Conservation (phyloP, 2,797 vertebrate genomes). For the Pseudotriccus pelzelni region DNA sequence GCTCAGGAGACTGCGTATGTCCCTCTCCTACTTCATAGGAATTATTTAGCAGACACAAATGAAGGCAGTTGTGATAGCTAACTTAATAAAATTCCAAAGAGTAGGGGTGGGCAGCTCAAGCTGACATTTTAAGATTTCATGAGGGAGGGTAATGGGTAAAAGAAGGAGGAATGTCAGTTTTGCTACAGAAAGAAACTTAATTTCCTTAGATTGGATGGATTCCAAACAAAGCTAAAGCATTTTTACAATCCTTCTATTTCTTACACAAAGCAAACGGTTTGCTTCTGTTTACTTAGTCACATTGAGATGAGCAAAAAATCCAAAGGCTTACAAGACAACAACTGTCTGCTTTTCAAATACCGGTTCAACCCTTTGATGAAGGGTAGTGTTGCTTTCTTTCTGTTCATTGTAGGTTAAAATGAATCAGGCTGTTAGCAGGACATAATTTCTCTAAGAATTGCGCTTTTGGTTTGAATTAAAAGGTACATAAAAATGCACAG, state of each 20-base stretch:
- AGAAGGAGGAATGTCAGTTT: not conserved
- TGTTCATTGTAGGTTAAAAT: conserved; percentile 51
- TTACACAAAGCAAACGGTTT: conserved; percentile 35
- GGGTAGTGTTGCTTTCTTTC: conserved; percentile 42
- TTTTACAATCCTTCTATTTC: not conserved
- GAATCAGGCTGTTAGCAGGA: conserved; percentile 40
- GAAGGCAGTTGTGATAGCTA: conserved; percentile 15
- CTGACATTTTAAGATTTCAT: conserved; percentile 1
- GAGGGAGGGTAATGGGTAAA: not conserved
- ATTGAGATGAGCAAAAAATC: conserved; percentile 29
- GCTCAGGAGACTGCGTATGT: not conserved
- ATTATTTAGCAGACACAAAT: conserved; percentile 19
- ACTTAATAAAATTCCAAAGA: conserved; percentile 10
- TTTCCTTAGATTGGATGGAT: conserved; percentile 48
- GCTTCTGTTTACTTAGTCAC: conserved; percentile 49
- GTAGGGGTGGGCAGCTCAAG: not conserved
- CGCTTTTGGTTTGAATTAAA: not conserved
- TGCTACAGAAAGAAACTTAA: conserved; percentile 6
- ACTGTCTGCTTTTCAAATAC: conserved; percentile 46
- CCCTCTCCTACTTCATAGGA: not conserved
- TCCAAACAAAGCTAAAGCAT: not conserved
- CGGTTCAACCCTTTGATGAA: conserved; percentile 22
- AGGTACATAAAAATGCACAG: not conserved
- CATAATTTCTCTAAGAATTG: conserved; percentile 34
- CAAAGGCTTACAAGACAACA: conserved; percentile 26